Base-by-base conservation (phyloP, 2,797 vertebrate genomes). In the Telmatherina bonti region DNA sequence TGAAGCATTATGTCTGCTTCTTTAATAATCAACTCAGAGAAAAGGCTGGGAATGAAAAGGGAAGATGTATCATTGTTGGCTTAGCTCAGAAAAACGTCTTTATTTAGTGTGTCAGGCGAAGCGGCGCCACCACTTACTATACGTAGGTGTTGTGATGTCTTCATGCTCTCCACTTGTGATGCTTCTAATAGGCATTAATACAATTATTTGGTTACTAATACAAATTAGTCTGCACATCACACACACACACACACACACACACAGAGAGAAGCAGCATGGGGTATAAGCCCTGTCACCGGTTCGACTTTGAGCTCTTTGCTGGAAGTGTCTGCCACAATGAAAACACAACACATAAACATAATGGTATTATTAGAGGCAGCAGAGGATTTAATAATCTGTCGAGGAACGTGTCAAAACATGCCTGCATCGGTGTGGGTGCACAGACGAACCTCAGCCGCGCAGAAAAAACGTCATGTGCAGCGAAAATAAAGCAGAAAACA, bases 151-250 rank as follows among this genome's bases (percentile, higher is more conserved):
- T 82, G 77, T 92, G 91, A 93, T 91, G 92, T 91, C 90, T 93
- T 91, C 88, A 91, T 89, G 91, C 87, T 91, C 90, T 73, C 90
- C 92, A 88, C 91, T 93, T 76, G 73, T 88, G 85, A 90, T 76
- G 91, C 91, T 80, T 88, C 91, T 93, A 93, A 94, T 91, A 89
- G 89, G 90, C 91, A 94, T 94, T 94, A 94, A 94, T 91, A 82
- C 70, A 90, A 93, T 94, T 94, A 94, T 94, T 94, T 93, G 93
- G 92, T 91, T 92, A 84, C 89, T 91, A 93, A 93, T 93, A 93
- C 91, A 93, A 93, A 94, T 94, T 87, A 93, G 92, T 91, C 92
- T 92, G 87, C 83, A 79, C 84, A 77, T 84, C 67, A 61, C 79
- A 84, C 83, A 87, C 90, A 85, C 85, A 86, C 77, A 45, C 1